Conservation (phyloP, 2,888 invertebrate species). For the Nycteola revayana region DNA sequence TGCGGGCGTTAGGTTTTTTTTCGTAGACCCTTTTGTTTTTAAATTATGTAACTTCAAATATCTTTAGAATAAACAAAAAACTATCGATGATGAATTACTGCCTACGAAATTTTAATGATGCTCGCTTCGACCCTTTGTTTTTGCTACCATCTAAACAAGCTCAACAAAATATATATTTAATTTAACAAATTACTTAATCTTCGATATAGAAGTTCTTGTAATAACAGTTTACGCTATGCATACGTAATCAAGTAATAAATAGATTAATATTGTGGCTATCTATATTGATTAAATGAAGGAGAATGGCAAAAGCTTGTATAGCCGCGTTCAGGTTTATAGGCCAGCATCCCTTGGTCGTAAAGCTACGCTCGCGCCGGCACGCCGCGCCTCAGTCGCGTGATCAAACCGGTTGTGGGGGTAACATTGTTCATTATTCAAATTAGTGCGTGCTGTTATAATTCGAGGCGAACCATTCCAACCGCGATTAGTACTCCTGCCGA, state of each 20-base stretch:
- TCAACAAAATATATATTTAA: neutral
- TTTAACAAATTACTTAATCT: too few species aligned
- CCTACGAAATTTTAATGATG: constrained; percentile 44
- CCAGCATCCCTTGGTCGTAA: constrained; percentile 58
- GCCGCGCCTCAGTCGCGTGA: constrained; percentile 53
- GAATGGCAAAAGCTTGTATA: constrained; percentile 49
- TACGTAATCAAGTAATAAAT: constrained; percentile 32
- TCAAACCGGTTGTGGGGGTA: constrained; percentile 65
- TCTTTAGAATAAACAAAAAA: constrained; percentile 55
- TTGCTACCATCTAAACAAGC: constrained; percentile 9
- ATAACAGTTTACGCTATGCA: constrained; percentile 14
- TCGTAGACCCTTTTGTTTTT: constrained; percentile 68
- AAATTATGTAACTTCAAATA: constrained; percentile 69
- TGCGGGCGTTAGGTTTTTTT: constrained; percentile 59
- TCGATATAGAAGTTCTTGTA: too few species aligned
- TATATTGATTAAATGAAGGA: constrained; percentile 5
- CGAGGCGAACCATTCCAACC: constrained; percentile 54
- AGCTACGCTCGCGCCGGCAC: constrained; percentile 43
- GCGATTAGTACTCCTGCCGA: constrained; percentile 41
- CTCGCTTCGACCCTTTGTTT: constrained; percentile 9
- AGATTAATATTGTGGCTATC: too few species aligned
- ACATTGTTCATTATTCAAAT: constrained; percentile 79
- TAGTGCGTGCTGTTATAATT: constrained; percentile 74
- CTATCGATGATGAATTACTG: constrained; percentile 55
- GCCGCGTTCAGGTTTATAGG: constrained; percentile 48